A percentile compares a stretch with the other conserved stretches of the same genome.
Evolutionary conservation across 1,140 invertebrate genomes (phyloP).

Genomic region (Diorhabda sublineata): DNA sequence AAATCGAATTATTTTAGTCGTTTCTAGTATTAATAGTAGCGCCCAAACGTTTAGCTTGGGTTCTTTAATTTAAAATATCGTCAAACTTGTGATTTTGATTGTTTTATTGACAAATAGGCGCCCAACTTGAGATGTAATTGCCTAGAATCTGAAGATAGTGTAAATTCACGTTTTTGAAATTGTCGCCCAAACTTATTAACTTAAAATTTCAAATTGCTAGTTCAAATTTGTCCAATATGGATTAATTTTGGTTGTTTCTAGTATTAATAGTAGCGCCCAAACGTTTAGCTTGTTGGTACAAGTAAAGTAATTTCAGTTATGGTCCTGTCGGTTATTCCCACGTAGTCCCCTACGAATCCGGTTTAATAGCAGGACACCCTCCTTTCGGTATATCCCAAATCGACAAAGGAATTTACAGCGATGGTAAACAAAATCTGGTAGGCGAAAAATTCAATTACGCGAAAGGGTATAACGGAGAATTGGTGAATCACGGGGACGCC

Average conservation of each 20-base stretch:
- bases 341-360: background rate
- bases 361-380: slow-evolving; percentile 30
- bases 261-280: too few species aligned
- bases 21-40: too few species aligned
- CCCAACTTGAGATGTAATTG: background rate
- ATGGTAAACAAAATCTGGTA: slow-evolving; percentile 51
- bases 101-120: too few species aligned
- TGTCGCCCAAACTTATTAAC: background rate
- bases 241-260: too few species aligned
- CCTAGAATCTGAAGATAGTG: background rate
- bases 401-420: slow-evolving; percentile 53
- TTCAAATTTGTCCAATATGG: background rate
- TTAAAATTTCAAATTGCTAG: background rate
- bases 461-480: slow-evolving; percentile 51
- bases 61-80: background rate
- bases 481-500: slow-evolving; percentile 51
- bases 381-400: slow-evolving; percentile 46
- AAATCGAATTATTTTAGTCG: too few species aligned
- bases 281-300: background rate
- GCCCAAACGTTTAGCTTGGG: background rate
- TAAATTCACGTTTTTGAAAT: background rate
- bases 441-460: slow-evolving; percentile 51
- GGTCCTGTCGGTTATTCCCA: background rate
- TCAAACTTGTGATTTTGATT: background rate
- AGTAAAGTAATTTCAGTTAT: background rate